These are phyloP conservation scores for Punctoribates punctum DNA, from an alignment of 2,888 invertebrate genomes.

Conservation along the genomic window DNA sequence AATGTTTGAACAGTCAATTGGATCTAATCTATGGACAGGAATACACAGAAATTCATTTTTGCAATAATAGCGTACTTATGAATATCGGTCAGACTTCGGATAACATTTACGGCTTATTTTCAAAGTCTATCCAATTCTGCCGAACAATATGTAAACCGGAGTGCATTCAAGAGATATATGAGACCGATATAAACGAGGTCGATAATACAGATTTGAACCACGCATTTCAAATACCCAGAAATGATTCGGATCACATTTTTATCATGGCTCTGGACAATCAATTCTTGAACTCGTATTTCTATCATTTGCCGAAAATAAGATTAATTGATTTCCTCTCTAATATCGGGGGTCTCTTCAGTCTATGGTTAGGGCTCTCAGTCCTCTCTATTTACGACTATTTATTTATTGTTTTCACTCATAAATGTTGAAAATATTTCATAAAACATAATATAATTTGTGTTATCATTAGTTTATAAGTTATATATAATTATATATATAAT, in stretches of 20 bases:
- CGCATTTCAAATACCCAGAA: not conserved
- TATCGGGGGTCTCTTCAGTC: constrained; percentile 11
- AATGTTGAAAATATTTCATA: too few relatives aligned
- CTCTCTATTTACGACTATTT: not conserved
- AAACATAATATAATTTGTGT: too few relatives aligned
- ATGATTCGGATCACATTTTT: not conserved
- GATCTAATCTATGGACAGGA: not conserved
- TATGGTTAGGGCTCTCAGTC: constrained; percentile 4
- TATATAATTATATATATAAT: too few relatives aligned
- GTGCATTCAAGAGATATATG: constrained; percentile 10
- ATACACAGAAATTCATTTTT: not conserved
- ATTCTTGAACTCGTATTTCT: not conserved
- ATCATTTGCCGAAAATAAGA: not conserved
- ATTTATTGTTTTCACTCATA: too few relatives aligned
- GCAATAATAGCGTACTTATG: too few relatives aligned
- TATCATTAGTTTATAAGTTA: too few relatives aligned
- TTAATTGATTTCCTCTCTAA: not conserved
- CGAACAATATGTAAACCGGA: not conserved
- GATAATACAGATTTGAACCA: not conserved
- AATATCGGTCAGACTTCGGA: not conserved
- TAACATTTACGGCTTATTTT: not conserved
- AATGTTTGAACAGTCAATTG: not conserved
- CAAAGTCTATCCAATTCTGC: not conserved
- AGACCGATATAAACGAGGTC: not conserved
- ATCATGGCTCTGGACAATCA: not conserved